Percentiles rank a stretch among this genome's conserved stretches.
Evolutionary conservation across 2,113 vertebrate species (phyloP).

Genomic region (Oceanites oceanicus): DNA sequence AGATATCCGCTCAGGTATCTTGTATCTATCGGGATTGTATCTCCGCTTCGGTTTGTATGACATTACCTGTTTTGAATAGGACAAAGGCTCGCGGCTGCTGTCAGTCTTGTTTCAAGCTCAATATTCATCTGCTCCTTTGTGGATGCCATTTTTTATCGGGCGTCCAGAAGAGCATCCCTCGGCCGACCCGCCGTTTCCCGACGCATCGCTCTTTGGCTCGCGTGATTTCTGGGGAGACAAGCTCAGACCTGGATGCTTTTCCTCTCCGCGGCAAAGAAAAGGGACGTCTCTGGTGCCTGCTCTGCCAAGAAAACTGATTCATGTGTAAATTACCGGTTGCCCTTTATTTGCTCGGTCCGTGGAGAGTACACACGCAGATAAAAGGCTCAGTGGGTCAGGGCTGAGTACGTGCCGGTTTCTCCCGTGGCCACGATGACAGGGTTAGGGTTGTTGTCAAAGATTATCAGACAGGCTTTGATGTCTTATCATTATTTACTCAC

Average conservation of each 20-base stretch:
- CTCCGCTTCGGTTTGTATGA: constrained; percentile 65
- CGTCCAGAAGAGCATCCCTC: constrained; percentile 65
- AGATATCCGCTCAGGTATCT: constrained; percentile 63
- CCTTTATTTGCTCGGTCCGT: constrained; percentile 79
- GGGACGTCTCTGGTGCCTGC: constrained; percentile 72
- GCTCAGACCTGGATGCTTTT: constrained; percentile 72
- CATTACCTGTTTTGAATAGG: constrained; percentile 71
- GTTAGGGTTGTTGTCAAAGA: constrained; percentile 75
- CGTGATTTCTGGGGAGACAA: constrained; percentile 78
- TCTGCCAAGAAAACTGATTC: constrained; percentile 79
- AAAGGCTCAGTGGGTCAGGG: constrained; percentile 75
- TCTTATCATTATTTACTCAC: constrained; percentile 71
- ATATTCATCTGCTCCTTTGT: constrained; percentile 71
- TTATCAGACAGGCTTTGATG: constrained; percentile 74
- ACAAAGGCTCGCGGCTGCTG: constrained; percentile 66
- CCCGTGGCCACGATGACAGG: constrained; percentile 59
- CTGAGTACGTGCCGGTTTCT: constrained; percentile 69
- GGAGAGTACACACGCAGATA: constrained; percentile 82
- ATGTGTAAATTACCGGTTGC: constrained; percentile 86
- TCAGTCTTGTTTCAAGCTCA: constrained; percentile 59
- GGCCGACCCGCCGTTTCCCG: constrained; percentile 57
- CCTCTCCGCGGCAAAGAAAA: constrained; percentile 70
- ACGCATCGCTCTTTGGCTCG: constrained; percentile 49
- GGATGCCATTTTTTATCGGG: constrained; percentile 76
- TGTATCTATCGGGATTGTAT: constrained; percentile 76